Conservation (phyloP, 1,140 invertebrate species). For the Philotrypesis tridentata region DNA sequence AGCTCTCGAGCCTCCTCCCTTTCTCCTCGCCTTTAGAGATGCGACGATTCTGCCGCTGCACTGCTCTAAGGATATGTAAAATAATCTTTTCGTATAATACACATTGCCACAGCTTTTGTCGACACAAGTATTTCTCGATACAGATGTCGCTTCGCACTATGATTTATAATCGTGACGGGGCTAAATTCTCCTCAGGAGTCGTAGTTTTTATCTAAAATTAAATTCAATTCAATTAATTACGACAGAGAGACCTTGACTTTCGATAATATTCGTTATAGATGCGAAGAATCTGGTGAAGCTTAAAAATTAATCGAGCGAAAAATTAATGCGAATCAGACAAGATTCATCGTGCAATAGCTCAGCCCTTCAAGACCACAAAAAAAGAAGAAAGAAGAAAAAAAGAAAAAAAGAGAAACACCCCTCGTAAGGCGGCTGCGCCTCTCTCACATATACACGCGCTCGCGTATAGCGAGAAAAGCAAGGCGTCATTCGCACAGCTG, state of each 20-base stretch:
- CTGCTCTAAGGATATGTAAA: background rate
- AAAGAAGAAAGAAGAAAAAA: too few species aligned
- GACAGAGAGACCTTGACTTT: too few species aligned
- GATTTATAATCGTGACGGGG: too few species aligned
- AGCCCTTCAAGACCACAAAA: background rate
- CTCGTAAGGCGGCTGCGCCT: background rate
- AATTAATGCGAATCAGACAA: background rate
- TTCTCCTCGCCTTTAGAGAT: background rate
- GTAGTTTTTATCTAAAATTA: too few species aligned
- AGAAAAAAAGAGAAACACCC: background rate
- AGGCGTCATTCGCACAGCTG: background rate
- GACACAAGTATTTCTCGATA: background rate
- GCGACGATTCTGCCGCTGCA: background rate
- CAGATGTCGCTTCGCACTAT: too few species aligned
- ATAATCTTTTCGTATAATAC: conserved; percentile 5
- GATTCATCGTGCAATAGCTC: background rate
- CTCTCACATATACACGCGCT: background rate
- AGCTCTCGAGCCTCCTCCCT: background rate
- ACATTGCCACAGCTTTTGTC: background rate
- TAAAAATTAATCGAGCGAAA: background rate
- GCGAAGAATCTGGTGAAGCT: background rate
- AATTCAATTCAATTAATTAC: too few species aligned
- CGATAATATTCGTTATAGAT: background rate
- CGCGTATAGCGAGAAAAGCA: background rate
- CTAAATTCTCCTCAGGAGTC: too few species aligned